Evolutionary conservation across 2,113 vertebrate genomes (phyloP).

Genomic region (Atherinomorus stipes): DNA sequence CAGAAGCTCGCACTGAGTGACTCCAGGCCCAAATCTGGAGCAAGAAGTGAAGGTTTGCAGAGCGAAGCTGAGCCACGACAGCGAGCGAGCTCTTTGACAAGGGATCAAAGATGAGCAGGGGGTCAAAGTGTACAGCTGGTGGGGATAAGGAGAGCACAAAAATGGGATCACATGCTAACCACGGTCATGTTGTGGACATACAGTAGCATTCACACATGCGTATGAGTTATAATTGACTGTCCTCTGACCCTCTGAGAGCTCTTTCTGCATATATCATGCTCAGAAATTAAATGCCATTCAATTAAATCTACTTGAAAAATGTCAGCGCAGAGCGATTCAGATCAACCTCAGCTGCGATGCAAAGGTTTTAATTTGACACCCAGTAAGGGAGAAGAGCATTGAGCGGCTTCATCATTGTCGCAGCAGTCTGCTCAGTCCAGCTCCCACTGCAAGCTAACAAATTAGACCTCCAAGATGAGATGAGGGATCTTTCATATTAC

Average conservation of each 20-base stretch:
- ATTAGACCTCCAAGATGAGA: conserved; percentile 76
- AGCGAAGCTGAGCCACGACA: conserved; percentile 65
- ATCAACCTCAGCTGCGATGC: conserved; percentile 44
- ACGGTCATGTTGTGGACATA: conserved; percentile 26
- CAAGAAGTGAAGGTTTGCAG: conserved; percentile 64
- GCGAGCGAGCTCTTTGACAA: conserved; percentile 73
- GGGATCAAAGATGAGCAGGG: conserved; percentile 78
- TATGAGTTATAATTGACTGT: neutral
- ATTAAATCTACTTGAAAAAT: conserved; percentile 48
- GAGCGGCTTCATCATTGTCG: conserved; percentile 67
- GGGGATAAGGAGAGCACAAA: conserved; percentile 52
- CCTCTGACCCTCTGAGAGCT: neutral
- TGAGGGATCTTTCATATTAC: conserved; percentile 75
- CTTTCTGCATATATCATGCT: conserved; percentile 9
- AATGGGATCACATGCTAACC: conserved; percentile 44
- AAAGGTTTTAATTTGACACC: conserved; percentile 73
- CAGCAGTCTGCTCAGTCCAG: conserved; percentile 51
- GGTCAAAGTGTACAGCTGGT: conserved; percentile 81
- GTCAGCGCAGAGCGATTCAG: conserved; percentile 48
- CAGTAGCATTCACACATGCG: neutral
- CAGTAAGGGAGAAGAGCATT: conserved; percentile 50
- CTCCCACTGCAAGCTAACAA: conserved; percentile 72
- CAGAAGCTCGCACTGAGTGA: conserved; percentile 65
- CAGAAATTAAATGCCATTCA: conserved; percentile 50
- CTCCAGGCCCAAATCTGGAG: conserved; percentile 68